Evolutionary conservation across 1,140 invertebrate genomes (phyloP).

Genomic region (Anadara kagoshimensis): DNA sequence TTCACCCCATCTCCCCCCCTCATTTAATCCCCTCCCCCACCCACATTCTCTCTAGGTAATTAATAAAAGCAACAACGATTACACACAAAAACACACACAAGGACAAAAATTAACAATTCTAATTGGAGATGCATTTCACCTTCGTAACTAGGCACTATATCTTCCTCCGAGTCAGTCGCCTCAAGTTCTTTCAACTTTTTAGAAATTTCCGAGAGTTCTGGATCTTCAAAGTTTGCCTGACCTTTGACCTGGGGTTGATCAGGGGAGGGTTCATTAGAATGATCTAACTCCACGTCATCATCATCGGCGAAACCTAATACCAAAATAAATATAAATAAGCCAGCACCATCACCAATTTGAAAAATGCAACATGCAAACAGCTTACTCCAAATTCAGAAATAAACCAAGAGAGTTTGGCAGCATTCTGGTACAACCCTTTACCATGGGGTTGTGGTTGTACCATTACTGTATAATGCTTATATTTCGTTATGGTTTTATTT

Average conservation of each 20-base stretch:
- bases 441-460: too few relatives aligned
- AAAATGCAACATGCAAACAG: background rate
- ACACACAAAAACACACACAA: too few relatives aligned
- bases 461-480: too few relatives aligned
- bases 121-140: too few relatives aligned
- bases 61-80: too few relatives aligned
- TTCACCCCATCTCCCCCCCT: too few relatives aligned
- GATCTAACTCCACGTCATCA: conserved; percentile 47
- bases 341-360: conserved; percentile 6
- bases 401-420: too few relatives aligned
- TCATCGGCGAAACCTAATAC: conserved; percentile 60
- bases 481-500: too few relatives aligned
- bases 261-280: conserved; percentile 50
- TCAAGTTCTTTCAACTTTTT: conserved; percentile 61
- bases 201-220: conserved; percentile 62
- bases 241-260: conserved; percentile 44
- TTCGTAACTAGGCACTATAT: conserved; percentile 18
- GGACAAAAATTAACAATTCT: too few relatives aligned
- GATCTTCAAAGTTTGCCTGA: conserved; percentile 49
- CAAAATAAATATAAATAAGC: conserved; percentile 27
- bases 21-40: too few relatives aligned
- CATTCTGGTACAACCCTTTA: too few relatives aligned
- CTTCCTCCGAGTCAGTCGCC: conserved; percentile 59
- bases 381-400: conserved; percentile 10
- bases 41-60: too few relatives aligned